A percentile compares a stretch with the other conserved stretches of the same genome.
phyloP scores from a whole-genome alignment of 2,888 invertebrate species.

The Caenorhabditis becei region DNA sequence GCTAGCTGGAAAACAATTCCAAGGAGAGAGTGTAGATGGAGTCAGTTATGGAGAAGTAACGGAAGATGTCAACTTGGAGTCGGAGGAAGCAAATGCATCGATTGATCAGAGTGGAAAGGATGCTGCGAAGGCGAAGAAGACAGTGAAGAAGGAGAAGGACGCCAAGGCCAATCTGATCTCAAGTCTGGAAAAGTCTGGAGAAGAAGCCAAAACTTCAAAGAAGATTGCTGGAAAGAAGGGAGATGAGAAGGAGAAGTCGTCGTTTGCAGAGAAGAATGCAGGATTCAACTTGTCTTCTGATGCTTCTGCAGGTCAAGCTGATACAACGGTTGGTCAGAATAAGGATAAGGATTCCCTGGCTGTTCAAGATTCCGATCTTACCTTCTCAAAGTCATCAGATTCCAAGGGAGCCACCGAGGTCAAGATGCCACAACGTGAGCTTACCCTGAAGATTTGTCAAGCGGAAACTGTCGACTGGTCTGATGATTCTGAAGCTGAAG shows the following conservation, averaged over 20 bases:
- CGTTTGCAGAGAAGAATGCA: slow-evolving; percentile 42
- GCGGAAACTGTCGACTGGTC: slow-evolving; percentile 51
- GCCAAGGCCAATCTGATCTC: slow-evolving; percentile 33
- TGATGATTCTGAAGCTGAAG: slow-evolving; percentile 43
- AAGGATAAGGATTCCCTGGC: slow-evolving; percentile 33
- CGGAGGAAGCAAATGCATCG: slow-evolving; percentile 11
- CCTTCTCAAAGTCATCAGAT: slow-evolving; percentile 24
- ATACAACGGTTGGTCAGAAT: not conserved
- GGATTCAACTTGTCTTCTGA: slow-evolving; percentile 31
- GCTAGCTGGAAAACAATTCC: slow-evolving; percentile 4
- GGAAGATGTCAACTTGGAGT: not conserved
- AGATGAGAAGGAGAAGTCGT: slow-evolving; percentile 25
- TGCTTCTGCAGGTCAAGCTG: not conserved
- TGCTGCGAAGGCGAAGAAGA: slow-evolving; percentile 5
- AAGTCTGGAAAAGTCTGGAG: slow-evolving; percentile 40
- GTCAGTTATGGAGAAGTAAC: slow-evolving; percentile 7
- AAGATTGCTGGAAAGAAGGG: slow-evolving; percentile 28
- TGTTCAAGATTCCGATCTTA: slow-evolving; percentile 25
- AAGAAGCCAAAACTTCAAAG: slow-evolving; percentile 19
- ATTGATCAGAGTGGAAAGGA: not conserved
- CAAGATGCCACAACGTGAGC: slow-evolving; percentile 35
- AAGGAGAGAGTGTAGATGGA: slow-evolving; percentile 10
- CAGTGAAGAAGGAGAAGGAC: slow-evolving; percentile 18
- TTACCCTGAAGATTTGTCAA: slow-evolving; percentile 53
- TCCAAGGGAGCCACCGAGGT: slow-evolving; percentile 32